phyloP scores from a whole-genome alignment of 1,140 invertebrate species.

The Atopsyche davidsoni region DNA sequence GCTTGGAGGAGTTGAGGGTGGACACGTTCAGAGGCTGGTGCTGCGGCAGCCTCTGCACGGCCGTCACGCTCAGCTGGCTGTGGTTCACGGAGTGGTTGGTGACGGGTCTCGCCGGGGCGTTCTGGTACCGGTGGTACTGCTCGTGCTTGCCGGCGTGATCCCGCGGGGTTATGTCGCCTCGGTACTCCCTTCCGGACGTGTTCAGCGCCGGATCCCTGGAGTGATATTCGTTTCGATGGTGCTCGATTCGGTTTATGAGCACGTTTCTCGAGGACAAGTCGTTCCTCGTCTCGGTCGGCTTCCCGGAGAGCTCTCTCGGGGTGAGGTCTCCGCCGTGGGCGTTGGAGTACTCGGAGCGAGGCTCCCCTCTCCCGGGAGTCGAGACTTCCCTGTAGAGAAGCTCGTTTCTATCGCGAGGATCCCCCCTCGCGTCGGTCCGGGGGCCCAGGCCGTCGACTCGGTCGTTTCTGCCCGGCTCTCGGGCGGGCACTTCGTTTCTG shows the following conservation, averaged over 20 bases:
- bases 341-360: conserved; percentile 15
- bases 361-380: neutral
- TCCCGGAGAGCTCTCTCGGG: conserved; percentile 8
- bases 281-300: conserved; percentile 12
- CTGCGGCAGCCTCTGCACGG: conserved; percentile 45
- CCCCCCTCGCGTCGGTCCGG: conserved; percentile 20
- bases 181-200: conserved; percentile 15
- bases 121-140: conserved; percentile 26
- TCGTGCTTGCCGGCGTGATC: conserved; percentile 16
- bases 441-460: conserved; percentile 19
- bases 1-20: conserved; percentile 61
- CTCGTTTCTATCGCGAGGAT: conserved; percentile 12
- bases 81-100: conserved; percentile 44
- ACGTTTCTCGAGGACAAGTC: conserved; percentile 15
- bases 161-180: conserved; percentile 12
- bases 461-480: conserved; percentile 5
- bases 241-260: conserved; percentile 20
- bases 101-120: conserved; percentile 30
- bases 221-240: conserved; percentile 10
- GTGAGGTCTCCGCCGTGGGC: conserved; percentile 17
- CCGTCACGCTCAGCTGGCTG: conserved; percentile 36
- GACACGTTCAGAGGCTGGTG: conserved; percentile 62
- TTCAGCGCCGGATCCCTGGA: conserved; percentile 8
- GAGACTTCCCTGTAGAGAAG: conserved; percentile 18
- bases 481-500: conserved; percentile 30